These are phyloP conservation scores for Tamias sibiricus DNA, from an alignment of 2,113 vertebrate genomes.

Conservation along the genomic window DNA sequence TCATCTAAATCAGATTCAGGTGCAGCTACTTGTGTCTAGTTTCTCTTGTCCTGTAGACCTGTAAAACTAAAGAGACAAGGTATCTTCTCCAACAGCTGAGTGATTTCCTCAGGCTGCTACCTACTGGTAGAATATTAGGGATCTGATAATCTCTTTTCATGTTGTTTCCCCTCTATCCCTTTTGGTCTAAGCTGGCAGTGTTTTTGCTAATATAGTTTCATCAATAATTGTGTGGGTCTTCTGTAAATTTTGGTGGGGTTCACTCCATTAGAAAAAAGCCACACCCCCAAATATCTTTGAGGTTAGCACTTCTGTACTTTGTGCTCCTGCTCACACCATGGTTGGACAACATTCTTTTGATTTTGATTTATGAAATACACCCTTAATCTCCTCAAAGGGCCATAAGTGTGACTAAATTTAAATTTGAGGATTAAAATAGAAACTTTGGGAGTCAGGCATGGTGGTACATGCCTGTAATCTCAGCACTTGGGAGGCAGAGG, in stretches of 20 bases:
- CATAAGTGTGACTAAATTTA: neutral
- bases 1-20: neutral
- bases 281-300: neutral
- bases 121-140: neutral
- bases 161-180: neutral
- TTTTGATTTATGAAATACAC: neutral
- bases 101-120: neutral
- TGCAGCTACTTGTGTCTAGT: neutral
- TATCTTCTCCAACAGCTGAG: neutral
- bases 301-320: neutral
- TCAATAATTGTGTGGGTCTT: neutral
- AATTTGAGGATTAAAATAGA: neutral
- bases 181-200: neutral
- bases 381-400: neutral
- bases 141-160: neutral
- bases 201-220: neutral
- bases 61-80: neutral
- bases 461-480: no score
- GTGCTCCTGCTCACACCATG: neutral
- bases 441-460: no score
- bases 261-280: neutral
- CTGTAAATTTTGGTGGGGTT: neutral
- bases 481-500: no score
- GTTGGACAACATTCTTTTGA: neutral
- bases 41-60: neutral